These are phyloP conservation scores for Laticauda colubrina DNA, from an alignment of 2,113 vertebrate species.

Conservation along the genomic window DNA sequence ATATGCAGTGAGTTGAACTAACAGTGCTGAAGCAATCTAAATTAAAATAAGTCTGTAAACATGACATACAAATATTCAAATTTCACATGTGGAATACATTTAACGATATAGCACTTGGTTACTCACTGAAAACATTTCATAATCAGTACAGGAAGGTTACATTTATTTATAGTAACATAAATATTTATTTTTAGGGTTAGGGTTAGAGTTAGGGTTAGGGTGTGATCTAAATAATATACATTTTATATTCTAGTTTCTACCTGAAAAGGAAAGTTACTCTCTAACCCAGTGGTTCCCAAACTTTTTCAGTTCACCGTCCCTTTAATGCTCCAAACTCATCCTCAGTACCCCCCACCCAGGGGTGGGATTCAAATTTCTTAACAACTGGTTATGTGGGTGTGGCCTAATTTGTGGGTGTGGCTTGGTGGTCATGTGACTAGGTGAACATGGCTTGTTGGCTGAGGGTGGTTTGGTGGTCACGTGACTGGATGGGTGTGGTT, in stretches of 20 bases:
- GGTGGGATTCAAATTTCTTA: no score
- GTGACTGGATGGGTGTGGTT: no score
- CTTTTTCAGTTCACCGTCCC: no score
- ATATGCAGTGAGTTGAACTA: neutral
- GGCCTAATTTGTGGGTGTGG: no score
- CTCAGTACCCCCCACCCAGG: no score
- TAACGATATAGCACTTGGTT: neutral
- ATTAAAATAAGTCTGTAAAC: conserved; percentile 18
- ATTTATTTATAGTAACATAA: neutral
- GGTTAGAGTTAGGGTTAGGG: neutral
- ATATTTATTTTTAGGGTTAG: neutral
- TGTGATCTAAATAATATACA: conserved; percentile 17
- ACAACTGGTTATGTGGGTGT: no score
- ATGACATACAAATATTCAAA: conserved; percentile 6
- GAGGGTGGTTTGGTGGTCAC: no score
- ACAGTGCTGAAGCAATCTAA: conserved; percentile 22
- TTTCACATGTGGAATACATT: conserved; percentile 12
- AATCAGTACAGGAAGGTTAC: neutral
- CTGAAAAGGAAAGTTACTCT: neutral
- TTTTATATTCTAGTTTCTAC: neutral
- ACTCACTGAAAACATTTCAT: conserved; percentile 11
- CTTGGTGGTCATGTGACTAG: no score
- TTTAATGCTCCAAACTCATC: no score
- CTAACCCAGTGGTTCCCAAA: no score
- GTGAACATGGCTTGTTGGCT: no score